These are phyloP conservation scores for Chironomus striatipennis DNA, from an alignment of 1,140 invertebrate species.

Conservation along the genomic window DNA sequence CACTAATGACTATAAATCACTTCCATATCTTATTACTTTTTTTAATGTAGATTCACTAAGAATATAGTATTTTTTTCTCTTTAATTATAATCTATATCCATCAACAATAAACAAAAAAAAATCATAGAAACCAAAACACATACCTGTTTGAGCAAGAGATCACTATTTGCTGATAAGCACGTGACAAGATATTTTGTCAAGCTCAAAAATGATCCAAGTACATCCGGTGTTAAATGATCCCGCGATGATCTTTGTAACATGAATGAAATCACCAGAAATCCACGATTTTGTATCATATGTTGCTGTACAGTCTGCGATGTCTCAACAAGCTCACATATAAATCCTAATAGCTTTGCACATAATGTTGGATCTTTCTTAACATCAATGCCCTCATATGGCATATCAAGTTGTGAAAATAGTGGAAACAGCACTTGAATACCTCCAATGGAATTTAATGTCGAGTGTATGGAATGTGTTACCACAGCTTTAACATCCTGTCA, in stretches of 20 bases:
- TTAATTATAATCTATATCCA: not conserved
- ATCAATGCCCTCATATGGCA: conserved; percentile 75
- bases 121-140: conserved; percentile 28
- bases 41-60: conserved; percentile 19
- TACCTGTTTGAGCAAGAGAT: conserved; percentile 92
- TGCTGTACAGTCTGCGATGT: conserved; percentile 95
- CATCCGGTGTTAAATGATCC: conserved; percentile 88
- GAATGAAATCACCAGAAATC: conserved; percentile 96
- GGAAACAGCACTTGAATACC: conserved; percentile 98
- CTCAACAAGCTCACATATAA: conserved; percentile 95
- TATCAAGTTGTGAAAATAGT: conserved; percentile 93
- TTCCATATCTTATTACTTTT: not conserved
- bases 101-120: not conserved
- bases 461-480: conserved; percentile 97
- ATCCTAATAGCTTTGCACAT: conserved; percentile 90
- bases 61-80: no score
- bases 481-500: conserved; percentile 94
- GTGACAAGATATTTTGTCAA: conserved; percentile 95
- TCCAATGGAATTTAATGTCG: conserved; percentile 96
- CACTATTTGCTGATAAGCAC: conserved; percentile 85
- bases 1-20: not conserved
- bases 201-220: conserved; percentile 85
- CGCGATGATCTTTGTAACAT: conserved; percentile 89
- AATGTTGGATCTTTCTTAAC: conserved; percentile 75
- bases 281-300: conserved; percentile 93